Base-by-base conservation (phyloP, 2,797 vertebrate genomes). In the Gobionotothen gibberifrons region DNA sequence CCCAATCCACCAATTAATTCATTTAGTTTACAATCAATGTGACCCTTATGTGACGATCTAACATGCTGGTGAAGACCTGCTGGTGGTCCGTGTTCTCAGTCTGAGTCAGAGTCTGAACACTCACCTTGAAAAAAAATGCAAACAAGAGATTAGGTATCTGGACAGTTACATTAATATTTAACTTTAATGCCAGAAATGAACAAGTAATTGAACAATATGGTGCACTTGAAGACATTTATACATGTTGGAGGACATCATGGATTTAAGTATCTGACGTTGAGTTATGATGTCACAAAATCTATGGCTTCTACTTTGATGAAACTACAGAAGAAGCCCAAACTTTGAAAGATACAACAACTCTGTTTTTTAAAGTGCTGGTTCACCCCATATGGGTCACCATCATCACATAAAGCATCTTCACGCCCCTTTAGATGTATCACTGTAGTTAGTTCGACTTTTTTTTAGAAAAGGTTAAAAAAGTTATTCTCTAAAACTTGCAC, bases 101-200 rank as follows among this genome's bases (percentile, higher is more conserved):
- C 96, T 0, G 96, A 97, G 86, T 98, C 96, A 0, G 96, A 96
- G 86, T 97, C 94, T 0, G 95, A 97, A 85, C 93, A 85, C 5
- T 96, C 95, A 69, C 96, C 98, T 98, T 79, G 63, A 93, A 93
- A 80, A 79, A 60, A 87, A 92, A 90, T 77, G 86, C 7, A 39
- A 74, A 63, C 48, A 74, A 17, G 72, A 66, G 39, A 74, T 14
- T 9, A 6, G 1, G 14, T 51, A 15, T 68, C 42, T 66, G 53
- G 55, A 42, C 4, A 29, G 4, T 15, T 32, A 32, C 11, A 54
- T 29, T n/a, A 56, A 19, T 53, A 15, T 48, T 9, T 9, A 14
- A 46, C 2, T 48, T 57, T 19, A 2, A 6, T 32, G 16, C 3
- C 0, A 58, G 16, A 55, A 54, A 65, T 40, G 9, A 62, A 67